Evolutionary conservation across 1,140 invertebrate species (phyloP).

Genomic region (Wasmannia auropunctata): DNA sequence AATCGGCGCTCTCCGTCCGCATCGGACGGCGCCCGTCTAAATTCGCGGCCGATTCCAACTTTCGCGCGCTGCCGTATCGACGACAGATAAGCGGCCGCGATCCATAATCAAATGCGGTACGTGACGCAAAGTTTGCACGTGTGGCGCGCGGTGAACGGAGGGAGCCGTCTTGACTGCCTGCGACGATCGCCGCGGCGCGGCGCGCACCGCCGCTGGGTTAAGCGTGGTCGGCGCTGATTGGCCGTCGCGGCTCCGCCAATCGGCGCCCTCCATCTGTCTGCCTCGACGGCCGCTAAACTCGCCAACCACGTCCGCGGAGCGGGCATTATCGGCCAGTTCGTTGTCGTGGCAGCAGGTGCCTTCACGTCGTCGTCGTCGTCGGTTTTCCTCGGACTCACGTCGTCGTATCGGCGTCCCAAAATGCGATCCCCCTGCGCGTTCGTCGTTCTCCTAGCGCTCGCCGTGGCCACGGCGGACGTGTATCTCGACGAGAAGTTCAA

Average conservation of each 20-base stretch:
- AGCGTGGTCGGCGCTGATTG: slow-evolving; percentile 86
- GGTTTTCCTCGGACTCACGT: slow-evolving; percentile 71
- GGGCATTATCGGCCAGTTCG: slow-evolving; percentile 76
- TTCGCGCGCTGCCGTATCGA: slow-evolving; percentile 47
- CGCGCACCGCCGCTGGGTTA: slow-evolving; percentile 64
- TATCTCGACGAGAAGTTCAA: slow-evolving; percentile 90
- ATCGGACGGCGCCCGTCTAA: background rate
- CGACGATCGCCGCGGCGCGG: slow-evolving; percentile 54
- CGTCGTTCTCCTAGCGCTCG: slow-evolving; percentile 85
- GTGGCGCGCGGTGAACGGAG: slow-evolving; percentile 5
- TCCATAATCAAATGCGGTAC: too few species aligned
- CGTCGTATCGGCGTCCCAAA: slow-evolving; percentile 81
- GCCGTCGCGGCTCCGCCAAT: slow-evolving; percentile 83
- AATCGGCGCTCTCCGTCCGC: background rate
- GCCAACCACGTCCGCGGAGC: slow-evolving; percentile 73
- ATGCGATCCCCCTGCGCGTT: slow-evolving; percentile 85
- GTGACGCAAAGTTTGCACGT: slow-evolving; percentile 37
- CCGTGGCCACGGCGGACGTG: slow-evolving; percentile 85
- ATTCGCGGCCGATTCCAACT: background rate
- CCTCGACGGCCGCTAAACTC: slow-evolving; percentile 78
- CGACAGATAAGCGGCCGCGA: slow-evolving; percentile 55
- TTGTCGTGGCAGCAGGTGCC: slow-evolving; percentile 68
- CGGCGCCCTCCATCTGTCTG: slow-evolving; percentile 87
- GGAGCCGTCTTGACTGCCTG: background rate
- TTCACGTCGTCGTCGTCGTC: slow-evolving; percentile 81